A percentile compares a stretch with the other conserved stretches of the same genome.
phyloP scores from a whole-genome alignment of 2,113 vertebrate genomes.

The Calidris pygmaea region DNA sequence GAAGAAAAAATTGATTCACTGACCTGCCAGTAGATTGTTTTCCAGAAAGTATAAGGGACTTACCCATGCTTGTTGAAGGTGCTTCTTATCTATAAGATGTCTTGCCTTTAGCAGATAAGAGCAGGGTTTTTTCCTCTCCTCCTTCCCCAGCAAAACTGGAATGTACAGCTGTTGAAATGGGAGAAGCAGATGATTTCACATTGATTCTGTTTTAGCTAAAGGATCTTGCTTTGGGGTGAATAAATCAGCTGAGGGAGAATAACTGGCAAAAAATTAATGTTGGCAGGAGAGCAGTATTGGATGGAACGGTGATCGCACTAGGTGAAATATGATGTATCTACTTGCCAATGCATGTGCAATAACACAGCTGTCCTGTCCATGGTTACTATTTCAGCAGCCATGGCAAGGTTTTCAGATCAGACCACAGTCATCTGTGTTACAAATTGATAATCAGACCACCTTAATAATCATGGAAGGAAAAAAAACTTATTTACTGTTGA shows the following conservation, averaged over 20 bases:
- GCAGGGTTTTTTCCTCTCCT: background rate
- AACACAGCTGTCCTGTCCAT: background rate
- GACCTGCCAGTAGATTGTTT: conserved; percentile 52
- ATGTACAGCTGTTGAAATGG: conserved; percentile 2
- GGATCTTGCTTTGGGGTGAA: background rate
- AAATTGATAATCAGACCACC: background rate
- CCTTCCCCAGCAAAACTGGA: background rate
- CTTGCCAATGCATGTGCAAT: background rate
- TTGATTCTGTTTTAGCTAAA: conserved; percentile 7
- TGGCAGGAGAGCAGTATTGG: background rate
- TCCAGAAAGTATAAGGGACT: conserved; percentile 6
- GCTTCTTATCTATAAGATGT: background rate
- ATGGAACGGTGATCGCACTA: background rate
- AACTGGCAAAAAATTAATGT: background rate
- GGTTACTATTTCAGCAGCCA: background rate
- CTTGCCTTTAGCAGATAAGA: background rate
- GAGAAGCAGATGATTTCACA: conserved; percentile 15
- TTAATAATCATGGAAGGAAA: background rate
- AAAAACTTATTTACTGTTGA: background rate
- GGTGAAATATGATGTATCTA: background rate
- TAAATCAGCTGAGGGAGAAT: conserved; percentile 22
- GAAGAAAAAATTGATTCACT: conserved; percentile 48
- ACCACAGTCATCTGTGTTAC: background rate
- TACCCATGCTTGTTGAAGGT: background rate
- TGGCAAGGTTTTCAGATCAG: background rate